phyloP scores from a whole-genome alignment of 2,888 invertebrate genomes.

The Mimachlamys varia region DNA sequence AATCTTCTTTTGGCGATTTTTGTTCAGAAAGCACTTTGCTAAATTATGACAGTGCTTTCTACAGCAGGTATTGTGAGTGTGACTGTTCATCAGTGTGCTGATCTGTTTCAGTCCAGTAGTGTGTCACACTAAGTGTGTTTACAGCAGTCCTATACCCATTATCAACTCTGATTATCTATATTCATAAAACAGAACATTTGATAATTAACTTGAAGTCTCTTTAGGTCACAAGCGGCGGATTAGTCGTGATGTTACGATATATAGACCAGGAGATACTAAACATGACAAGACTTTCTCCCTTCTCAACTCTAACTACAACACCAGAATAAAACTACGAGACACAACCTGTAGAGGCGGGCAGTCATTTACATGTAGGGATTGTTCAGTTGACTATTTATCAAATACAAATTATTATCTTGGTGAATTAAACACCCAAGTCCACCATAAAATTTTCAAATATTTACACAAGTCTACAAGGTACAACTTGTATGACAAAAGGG shows the following conservation, averaged over 20 bases:
- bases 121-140: too few relatives aligned
- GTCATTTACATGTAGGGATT: neutral
- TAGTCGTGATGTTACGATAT: neutral
- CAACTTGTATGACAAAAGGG: neutral
- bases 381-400: neutral
- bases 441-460: conserved; percentile 20
- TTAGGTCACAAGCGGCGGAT: neutral
- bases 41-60: too few relatives aligned
- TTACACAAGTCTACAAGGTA: neutral
- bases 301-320: neutral
- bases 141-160: neutral
- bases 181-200: neutral
- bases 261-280: neutral
- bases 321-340: neutral
- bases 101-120: too few relatives aligned
- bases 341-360: neutral
- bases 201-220: neutral
- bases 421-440: neutral
- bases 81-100: too few relatives aligned
- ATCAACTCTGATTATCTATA: neutral
- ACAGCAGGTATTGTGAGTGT: too few relatives aligned
- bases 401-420: neutral
- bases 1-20: too few relatives aligned
- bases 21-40: too few relatives aligned
- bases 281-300: neutral